A percentile compares a stretch with the other conserved stretches of the same genome.
These are phyloP conservation scores for Australoheros scitulus DNA, from an alignment of 2,113 vertebrate species.

Conservation along the genomic window DNA sequence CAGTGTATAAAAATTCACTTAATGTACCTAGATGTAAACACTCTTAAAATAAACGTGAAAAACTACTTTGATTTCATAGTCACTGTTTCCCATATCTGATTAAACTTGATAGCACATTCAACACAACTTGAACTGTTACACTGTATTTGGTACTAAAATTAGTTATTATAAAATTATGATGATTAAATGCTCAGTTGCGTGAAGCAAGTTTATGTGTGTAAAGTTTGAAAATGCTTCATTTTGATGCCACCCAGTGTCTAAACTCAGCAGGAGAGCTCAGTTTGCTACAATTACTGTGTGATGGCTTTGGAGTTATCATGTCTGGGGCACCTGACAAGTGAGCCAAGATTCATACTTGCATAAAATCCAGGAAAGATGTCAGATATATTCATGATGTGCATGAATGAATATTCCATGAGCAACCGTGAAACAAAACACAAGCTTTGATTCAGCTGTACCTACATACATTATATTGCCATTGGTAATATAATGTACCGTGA, in stretches of 20 bases:
- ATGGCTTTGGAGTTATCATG: not conserved
- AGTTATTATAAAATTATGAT: constrained; percentile 13
- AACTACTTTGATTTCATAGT: not conserved
- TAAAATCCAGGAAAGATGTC: not conserved
- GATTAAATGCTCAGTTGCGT: constrained; percentile 5
- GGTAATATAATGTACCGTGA: too few relatives aligned
- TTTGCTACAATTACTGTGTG: not conserved
- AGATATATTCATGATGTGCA: not conserved
- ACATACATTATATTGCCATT: too few relatives aligned
- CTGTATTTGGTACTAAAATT: not conserved
- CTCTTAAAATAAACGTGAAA: not conserved
- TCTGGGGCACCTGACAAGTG: not conserved
- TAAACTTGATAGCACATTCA: not conserved
- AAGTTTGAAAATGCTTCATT: not conserved
- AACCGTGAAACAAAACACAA: too few relatives aligned
- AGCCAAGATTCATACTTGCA: not conserved
- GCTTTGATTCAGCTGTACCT: too few relatives aligned
- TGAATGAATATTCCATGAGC: too few relatives aligned
- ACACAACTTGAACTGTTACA: not conserved
- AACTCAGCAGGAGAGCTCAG: not conserved
- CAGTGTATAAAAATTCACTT: not conserved
- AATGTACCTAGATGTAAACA: not conserved
- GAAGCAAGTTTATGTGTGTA: not conserved
- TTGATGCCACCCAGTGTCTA: constrained; percentile 28
- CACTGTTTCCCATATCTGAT: not conserved